Conservation (phyloP, 2,888 invertebrate species). For the Hanleya hanleyi region DNA sequence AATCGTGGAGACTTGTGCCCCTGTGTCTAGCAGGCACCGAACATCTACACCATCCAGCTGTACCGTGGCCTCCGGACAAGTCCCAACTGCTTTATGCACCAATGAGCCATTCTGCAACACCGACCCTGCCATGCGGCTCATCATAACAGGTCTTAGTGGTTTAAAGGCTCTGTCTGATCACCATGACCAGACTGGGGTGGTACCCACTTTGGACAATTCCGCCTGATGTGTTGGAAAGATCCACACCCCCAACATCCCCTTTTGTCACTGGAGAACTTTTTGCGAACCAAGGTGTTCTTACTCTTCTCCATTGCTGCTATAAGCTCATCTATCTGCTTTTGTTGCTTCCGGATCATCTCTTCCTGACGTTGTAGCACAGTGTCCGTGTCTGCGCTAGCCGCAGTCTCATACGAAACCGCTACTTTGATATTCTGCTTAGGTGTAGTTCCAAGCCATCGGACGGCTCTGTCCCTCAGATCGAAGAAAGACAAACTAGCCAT, state of each 20-base stretch:
- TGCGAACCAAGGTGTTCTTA: too few relatives aligned
- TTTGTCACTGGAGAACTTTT: too few relatives aligned
- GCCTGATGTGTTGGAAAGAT: too few relatives aligned
- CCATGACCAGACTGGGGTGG: too few relatives aligned
- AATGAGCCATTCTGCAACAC: slow-evolving; percentile 9
- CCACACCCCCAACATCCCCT: too few relatives aligned
- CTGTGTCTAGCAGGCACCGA: slow-evolving; percentile 5
- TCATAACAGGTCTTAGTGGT: slow-evolving; percentile 13
- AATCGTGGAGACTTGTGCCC: slow-evolving; percentile 1
- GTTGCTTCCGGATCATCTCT: not conserved
- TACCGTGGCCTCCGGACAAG: slow-evolving; percentile 21
- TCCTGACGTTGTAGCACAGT: too few relatives aligned
- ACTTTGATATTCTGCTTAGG: not conserved
- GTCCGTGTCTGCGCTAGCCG: not conserved
- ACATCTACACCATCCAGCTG: not conserved
- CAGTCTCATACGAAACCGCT: not conserved
- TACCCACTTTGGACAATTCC: too few relatives aligned
- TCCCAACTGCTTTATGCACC: slow-evolving; percentile 20
- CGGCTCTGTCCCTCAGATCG: slow-evolving; percentile 12
- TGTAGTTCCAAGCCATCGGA: slow-evolving; percentile 1
- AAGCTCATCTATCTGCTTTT: not conserved
- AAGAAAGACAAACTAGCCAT: slow-evolving; percentile 7
- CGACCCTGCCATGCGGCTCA: slow-evolving; percentile 15
- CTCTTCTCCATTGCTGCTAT: too few relatives aligned
- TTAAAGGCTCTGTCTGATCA: too few relatives aligned